Conservation (phyloP, 2,113 vertebrate species). For the Corythaeola cristata region DNA sequence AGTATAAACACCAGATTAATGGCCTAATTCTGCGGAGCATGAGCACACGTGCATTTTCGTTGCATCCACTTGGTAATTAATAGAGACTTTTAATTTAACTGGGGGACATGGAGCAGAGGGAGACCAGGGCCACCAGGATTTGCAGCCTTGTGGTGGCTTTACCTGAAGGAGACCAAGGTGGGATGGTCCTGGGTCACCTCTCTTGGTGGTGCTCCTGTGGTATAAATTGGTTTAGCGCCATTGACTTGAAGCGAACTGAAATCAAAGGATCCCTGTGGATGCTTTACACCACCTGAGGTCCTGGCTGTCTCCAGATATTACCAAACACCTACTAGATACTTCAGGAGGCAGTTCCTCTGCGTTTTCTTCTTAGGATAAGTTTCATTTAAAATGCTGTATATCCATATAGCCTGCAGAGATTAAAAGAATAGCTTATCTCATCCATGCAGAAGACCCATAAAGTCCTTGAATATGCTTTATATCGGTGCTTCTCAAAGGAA, state of each 20-base stretch:
- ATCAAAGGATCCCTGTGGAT: background rate
- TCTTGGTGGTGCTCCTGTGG: background rate
- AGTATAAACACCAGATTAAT: constrained; percentile 10
- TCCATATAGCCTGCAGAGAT: background rate
- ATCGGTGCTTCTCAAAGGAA: background rate
- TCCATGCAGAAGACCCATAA: background rate
- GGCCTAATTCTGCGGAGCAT: background rate
- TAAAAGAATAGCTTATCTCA: background rate
- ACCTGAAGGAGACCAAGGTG: background rate
- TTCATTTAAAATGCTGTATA: background rate
- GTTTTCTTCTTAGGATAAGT: background rate
- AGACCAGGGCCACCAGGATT: background rate
- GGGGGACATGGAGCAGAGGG: background rate
- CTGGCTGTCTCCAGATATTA: background rate
- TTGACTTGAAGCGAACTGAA: background rate
- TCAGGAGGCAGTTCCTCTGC: background rate
- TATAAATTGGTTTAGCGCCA: background rate
- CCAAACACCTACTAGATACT: background rate
- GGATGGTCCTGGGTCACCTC: background rate
- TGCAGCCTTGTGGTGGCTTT: background rate
- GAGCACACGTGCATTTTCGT: background rate
- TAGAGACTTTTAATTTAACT: background rate
- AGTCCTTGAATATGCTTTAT: background rate
- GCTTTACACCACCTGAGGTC: background rate
- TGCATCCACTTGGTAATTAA: background rate